Evolutionary conservation across 2,797 vertebrate genomes (phyloP).

Genomic region (Australoheros facetus): DNA sequence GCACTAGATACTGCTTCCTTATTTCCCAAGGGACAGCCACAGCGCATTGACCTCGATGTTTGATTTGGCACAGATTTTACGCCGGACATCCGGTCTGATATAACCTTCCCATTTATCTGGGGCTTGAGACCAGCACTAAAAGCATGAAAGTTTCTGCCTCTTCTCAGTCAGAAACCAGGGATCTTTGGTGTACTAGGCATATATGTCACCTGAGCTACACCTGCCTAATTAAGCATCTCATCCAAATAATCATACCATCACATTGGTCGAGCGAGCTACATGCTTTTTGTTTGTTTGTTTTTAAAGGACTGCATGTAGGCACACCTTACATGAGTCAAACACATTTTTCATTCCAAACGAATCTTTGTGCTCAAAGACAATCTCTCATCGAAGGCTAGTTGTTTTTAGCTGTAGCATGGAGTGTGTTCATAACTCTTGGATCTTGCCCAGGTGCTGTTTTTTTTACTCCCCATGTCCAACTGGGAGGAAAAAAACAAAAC

Average conservation of each 20-base stretch:
- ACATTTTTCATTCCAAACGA: slow-evolving; percentile 24
- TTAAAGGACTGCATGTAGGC: too few species aligned
- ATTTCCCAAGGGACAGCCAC: neutral
- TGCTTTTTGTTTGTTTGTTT: too few species aligned
- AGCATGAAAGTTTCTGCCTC: neutral
- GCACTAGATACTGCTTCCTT: neutral
- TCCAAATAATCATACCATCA: too few species aligned
- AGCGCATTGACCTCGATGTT: neutral
- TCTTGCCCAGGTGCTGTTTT: slow-evolving; percentile 28
- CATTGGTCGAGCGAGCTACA: too few species aligned
- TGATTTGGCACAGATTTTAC: neutral
- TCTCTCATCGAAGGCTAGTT: slow-evolving; percentile 40
- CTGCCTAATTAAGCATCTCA: neutral
- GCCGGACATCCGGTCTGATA: neutral
- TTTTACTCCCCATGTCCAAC: slow-evolving; percentile 39
- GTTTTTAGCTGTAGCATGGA: slow-evolving; percentile 43
- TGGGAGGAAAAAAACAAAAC: slow-evolving; percentile 25
- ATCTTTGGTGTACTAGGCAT: neutral
- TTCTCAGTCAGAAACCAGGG: neutral
- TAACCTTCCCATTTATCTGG: neutral
- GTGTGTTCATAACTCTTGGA: slow-evolving; percentile 29
- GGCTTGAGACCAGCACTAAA: neutral
- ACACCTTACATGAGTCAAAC: slow-evolving; percentile 4
- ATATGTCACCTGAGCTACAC: neutral
- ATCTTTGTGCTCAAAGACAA: slow-evolving; percentile 27